Conservation (phyloP, 1,140 invertebrate species). For the Orius insidiosus region DNA sequence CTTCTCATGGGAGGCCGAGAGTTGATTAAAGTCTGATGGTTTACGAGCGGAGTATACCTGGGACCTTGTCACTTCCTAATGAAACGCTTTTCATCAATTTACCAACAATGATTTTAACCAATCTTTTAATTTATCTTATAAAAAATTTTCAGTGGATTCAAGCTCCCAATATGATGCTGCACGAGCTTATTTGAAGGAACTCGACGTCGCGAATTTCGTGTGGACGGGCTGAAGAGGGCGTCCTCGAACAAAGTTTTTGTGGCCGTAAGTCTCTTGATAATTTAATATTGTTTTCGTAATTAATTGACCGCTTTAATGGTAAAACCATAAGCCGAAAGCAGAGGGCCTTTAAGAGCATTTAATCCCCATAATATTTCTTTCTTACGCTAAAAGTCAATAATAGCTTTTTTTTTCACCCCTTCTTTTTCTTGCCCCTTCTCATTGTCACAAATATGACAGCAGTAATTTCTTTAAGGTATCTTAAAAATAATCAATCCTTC, state of each 20-base stretch:
- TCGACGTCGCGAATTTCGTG: constrained; percentile 49
- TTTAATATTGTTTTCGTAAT: background rate
- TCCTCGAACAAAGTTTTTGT: constrained; percentile 47
- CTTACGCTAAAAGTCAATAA: constrained; percentile 7
- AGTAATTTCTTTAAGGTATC: too few relatives aligned
- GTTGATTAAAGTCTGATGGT: too few relatives aligned
- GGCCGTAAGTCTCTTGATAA: constrained; percentile 49
- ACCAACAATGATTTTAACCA: background rate
- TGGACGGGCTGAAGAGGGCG: constrained; percentile 55
- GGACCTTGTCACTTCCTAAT: too few relatives aligned
- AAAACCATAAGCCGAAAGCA: background rate
- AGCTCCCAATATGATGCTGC: constrained; percentile 53
- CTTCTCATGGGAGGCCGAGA: too few relatives aligned
- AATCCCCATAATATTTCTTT: constrained; percentile 9
- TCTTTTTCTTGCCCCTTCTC: too few relatives aligned
- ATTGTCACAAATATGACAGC: too few relatives aligned
- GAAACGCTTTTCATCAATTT: background rate
- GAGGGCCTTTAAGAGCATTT: too few relatives aligned
- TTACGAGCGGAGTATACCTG: too few relatives aligned
- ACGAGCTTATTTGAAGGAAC: constrained; percentile 49
- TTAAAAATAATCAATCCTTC: too few relatives aligned
- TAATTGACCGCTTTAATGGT: background rate
- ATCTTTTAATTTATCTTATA: constrained; percentile 20
- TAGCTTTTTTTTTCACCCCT: too few relatives aligned
- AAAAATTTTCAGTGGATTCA: constrained; percentile 52